Base-by-base conservation (phyloP, 2,113 vertebrate genomes). In the Phycodurus eques region DNA sequence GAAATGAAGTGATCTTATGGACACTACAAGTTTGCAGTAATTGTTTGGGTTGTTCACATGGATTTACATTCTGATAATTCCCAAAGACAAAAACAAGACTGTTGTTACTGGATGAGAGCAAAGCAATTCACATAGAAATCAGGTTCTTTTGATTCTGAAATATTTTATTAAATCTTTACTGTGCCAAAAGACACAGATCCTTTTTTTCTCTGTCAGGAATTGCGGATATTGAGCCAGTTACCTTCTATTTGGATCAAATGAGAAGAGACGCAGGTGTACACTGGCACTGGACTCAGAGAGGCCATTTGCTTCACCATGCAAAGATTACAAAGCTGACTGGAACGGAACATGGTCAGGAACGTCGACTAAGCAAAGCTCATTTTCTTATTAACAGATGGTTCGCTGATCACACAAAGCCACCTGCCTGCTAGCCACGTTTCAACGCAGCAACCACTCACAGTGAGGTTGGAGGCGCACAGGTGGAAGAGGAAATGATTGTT, bases 351-450 rank as follows among this genome's bases (percentile, higher is more conserved):
- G 77, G 71, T 79, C 71, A 63, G 76, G 44, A 77, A 72, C 76
- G 78, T 72, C 78, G 59, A 76, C 73, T 73, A 78, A 82, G 79
- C 76, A 83, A 82, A 90, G 73, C 82, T 82, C 80, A 88, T 87
- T 83, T 85, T 85, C 79, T 79, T 74, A 71, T 68, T 77, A 80
- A 84, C 88, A 90, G 86, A 90, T 90, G 87, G 86, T 80, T 83
- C 74, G 76, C 73, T 27, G 22, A 82, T 83, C 83, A 73, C 79
- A 80, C 67, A 44, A 80, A 59, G 73, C 79, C 76, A 75, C 84
- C 81, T 14, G 71, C 78, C 84, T 81, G 82, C 74, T 78, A 73
- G 83, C 77, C 78, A 73, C 61, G 84, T 77, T 87, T 83, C 73
- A 78, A 60, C 43, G 73, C 80, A 85, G 80, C 9, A 67, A 73